Evolutionary conservation across 1,140 invertebrate species (phyloP), one percentile per base, ranked within the genome.

Genomic region (Pseudomyrmex dendroicus): DNA sequence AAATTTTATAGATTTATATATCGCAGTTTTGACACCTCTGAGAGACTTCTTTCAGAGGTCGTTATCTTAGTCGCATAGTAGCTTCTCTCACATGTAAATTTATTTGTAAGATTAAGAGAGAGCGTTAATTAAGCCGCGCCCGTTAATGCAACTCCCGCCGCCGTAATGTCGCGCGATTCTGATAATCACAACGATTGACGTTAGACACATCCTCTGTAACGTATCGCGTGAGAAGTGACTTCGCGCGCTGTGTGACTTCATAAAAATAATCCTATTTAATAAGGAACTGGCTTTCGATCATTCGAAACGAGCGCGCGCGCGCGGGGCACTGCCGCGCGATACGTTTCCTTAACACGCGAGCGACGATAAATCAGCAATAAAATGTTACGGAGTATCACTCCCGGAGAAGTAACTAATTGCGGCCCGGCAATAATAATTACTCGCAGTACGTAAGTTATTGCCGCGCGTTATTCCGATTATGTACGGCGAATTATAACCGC

Each of bases 331-430:
- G 74, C 66, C 35, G 82, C 73, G 77, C 86, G 86, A 85, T 85
- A 85, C 86, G 83, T 85, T 88, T 78, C 73, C 25, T 87, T 85
- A 80, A 80, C 86, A 88, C 87, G 86, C 83, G 73, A 87, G 59
- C 72, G 35, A 59, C 72, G 57, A 67, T 88, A 88, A 88, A 87
- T 88, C 86, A 88, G 86, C 77, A 59, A 85, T 87, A 88, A 88
- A 88, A 85, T 78, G 87, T 83, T 87, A 56, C 86, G 17, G 77
- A 73, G 83, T 83, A 87, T 85, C 86, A 68, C 52, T 66, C 63
- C 63, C 44, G 48, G 70, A 44, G 57, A 46, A 59, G 64, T 85
- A 88, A 88, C 67, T 84, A 84, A 87, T 86, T 84, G 82, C 85
- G 35, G 12, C 2, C 74, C 48, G 52, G 86, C 63, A 73, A 82